Conservation (phyloP, 2,888 invertebrate species). For the Cinara cedri region DNA sequence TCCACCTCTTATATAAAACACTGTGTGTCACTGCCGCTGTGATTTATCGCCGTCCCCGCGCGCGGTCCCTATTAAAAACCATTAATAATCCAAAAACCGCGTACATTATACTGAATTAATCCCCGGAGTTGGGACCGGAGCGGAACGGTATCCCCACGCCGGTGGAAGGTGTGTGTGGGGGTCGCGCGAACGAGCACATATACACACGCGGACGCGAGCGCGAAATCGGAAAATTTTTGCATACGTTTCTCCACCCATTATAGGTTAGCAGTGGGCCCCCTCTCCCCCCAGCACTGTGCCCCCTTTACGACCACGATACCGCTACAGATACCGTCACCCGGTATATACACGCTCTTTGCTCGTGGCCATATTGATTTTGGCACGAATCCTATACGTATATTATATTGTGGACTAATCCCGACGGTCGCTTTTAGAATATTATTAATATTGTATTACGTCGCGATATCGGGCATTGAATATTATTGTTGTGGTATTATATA, state of each 20-base stretch:
- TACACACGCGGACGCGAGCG: neutral
- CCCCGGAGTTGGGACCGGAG: neutral
- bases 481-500: too few species aligned
- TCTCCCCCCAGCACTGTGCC: too few species aligned
- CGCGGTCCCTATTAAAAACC: slow-evolving; percentile 44
- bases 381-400: neutral
- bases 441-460: too few species aligned
- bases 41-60: slow-evolving; percentile 41
- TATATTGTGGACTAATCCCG: too few species aligned
- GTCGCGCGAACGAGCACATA: too few species aligned
- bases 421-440: too few species aligned
- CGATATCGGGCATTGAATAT: too few species aligned
- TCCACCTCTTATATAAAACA: slow-evolving; percentile 33
- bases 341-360: neutral
- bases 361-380: slow-evolving; percentile 3
- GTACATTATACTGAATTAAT: slow-evolving; percentile 51
- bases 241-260: slow-evolving; percentile 20
- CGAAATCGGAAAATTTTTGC: slow-evolving; percentile 18
- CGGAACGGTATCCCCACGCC: neutral
- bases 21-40: slow-evolving; percentile 44
- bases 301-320: neutral
- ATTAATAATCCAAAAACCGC: slow-evolving; percentile 56
- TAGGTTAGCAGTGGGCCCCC: too few species aligned
- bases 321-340: neutral
- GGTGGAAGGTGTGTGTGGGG: too few species aligned